These are phyloP conservation scores for Platyscelio sp. DNA, from an alignment of 2,888 invertebrate genomes.

Conservation along the genomic window DNA sequence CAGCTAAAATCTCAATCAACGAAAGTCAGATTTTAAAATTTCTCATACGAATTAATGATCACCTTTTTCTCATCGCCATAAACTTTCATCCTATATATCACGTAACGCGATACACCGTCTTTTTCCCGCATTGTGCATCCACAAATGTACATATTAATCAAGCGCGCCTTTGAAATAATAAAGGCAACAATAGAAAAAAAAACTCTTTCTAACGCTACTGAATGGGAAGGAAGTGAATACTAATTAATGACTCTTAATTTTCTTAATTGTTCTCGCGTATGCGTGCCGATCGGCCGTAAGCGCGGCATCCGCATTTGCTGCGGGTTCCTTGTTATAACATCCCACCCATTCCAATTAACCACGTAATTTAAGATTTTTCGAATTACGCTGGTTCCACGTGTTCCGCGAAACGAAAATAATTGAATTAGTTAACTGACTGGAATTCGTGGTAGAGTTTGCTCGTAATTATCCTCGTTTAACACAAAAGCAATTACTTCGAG, in stretches of 20 bases:
- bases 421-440: conserved; percentile 67
- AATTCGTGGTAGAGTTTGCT: conserved; percentile 52
- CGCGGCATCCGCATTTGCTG: conserved; percentile 67
- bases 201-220: conserved; percentile 70
- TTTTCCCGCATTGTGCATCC: conserved; percentile 35
- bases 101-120: conserved; percentile 25
- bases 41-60: background rate
- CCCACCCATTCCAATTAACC: conserved; percentile 68
- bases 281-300: conserved; percentile 76
- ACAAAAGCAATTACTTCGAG: background rate
- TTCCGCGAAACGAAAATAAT: conserved; percentile 68
- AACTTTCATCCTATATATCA: conserved; percentile 46
- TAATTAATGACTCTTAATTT: conserved; percentile 85
- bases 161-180: conserved; percentile 78
- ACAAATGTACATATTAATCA: conserved; percentile 69
- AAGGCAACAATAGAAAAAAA: conserved; percentile 80
- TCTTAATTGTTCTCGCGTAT: conserved; percentile 83
- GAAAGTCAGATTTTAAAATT: background rate
- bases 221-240: conserved; percentile 82
- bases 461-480: conserved; percentile 58
- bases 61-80: conserved; percentile 15
- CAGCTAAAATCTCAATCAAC: too few relatives aligned
- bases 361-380: conserved; percentile 70
- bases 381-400: conserved; percentile 66
- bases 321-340: conserved; percentile 69